These are phyloP conservation scores for Antennarius maculatus DNA, from an alignment of 2,797 vertebrate species.

Conservation along the genomic window DNA sequence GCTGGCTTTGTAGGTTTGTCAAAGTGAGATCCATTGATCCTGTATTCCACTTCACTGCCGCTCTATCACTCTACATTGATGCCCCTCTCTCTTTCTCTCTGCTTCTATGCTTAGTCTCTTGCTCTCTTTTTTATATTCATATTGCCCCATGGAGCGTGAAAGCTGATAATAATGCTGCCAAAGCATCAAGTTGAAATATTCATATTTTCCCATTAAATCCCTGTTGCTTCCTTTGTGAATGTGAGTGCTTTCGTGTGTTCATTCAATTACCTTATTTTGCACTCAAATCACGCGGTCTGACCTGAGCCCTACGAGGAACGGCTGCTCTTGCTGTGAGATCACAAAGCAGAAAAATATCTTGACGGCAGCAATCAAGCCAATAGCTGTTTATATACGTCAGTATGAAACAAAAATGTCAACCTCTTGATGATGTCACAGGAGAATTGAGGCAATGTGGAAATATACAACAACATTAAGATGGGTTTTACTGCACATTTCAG, in stretches of 20 bases:
- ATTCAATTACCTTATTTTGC: slow-evolving; percentile 17
- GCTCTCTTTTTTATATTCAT: slow-evolving; percentile 49
- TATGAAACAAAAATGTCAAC: no score
- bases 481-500: no score
- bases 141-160: slow-evolving; percentile 47
- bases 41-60: slow-evolving; percentile 51
- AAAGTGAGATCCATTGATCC: slow-evolving; percentile 60
- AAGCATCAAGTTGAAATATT: slow-evolving; percentile 46
- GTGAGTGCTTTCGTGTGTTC: neutral
- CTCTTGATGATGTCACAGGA: no score
- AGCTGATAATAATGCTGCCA: slow-evolving; percentile 44
- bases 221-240: neutral
- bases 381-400: no score
- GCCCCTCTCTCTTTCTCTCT: slow-evolving; percentile 27
- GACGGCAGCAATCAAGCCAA: neutral
- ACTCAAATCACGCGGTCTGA: slow-evolving; percentile 9
- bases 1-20: slow-evolving; percentile 42
- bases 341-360: neutral
- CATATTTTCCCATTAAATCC: slow-evolving; percentile 37
- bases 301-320: neutral
- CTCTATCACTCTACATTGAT: slow-evolving; percentile 28
- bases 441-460: no score
- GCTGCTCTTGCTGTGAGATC: neutral
- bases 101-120: slow-evolving; percentile 12
- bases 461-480: no score